phyloP scores from a whole-genome alignment of 2,797 vertebrate species.

The Cyprinella venusta region DNA sequence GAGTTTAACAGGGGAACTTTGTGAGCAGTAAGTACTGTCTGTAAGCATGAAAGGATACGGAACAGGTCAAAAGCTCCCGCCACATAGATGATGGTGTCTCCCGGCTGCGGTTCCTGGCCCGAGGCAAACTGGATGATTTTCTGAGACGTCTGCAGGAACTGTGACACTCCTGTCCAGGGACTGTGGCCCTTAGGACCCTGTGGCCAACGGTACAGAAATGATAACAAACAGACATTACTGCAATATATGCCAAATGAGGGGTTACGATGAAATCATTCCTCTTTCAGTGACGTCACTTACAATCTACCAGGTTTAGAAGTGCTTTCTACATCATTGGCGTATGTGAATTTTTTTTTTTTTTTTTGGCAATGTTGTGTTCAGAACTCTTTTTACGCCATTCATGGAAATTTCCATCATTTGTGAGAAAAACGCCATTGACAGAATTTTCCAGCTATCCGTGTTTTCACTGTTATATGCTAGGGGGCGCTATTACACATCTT shows the following conservation, averaged over 20 bases:
- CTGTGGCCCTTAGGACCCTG: slow-evolving; percentile 90
- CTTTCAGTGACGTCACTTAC: neutral
- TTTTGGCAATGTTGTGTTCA: neutral
- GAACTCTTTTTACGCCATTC: neutral
- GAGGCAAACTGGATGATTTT: slow-evolving; percentile 99
- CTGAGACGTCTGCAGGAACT: slow-evolving; percentile 97
- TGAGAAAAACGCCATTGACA: too few species aligned
- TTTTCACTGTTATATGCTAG: too few species aligned
- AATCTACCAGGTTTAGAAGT: neutral
- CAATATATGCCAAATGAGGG: neutral
- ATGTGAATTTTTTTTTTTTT: too few species aligned
- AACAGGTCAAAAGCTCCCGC: slow-evolving; percentile 98
- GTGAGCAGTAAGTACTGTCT: neutral
- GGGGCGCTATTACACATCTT: too few species aligned
- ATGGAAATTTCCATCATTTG: too few species aligned
- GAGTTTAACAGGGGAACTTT: neutral
- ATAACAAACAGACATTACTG: neutral
- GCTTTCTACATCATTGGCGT: too few species aligned
- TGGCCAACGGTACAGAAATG: neutral
- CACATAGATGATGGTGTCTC: slow-evolving; percentile 95
- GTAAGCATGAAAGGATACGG: slow-evolving; percentile 84
- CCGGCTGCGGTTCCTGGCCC: slow-evolving; percentile 90
- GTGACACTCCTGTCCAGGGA: slow-evolving; percentile 96
- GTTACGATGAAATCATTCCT: neutral
- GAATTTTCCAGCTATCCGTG: too few species aligned